Percentiles rank a stretch among this genome's conserved stretches.
phyloP scores from a whole-genome alignment of 2,888 invertebrate species.

The Leucania comma region DNA sequence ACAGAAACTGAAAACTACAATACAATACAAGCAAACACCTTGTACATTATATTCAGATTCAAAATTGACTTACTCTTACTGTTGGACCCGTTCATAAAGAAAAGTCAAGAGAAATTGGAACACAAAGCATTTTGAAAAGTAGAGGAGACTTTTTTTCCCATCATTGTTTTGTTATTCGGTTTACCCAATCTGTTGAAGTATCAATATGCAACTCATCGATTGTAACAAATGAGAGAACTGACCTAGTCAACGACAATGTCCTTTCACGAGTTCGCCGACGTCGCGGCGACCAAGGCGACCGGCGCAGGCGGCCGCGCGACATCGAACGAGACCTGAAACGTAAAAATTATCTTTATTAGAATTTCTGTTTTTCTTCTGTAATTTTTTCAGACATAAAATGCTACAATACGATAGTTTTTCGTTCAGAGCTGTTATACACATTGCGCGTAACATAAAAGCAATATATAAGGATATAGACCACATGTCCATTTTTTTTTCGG shows the following conservation, averaged over 20 bases:
- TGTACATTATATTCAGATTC: not conserved
- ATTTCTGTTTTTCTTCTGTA: not conserved
- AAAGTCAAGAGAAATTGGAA: too few relatives aligned
- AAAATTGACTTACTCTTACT: too few relatives aligned
- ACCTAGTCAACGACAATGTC: conserved; percentile 85
- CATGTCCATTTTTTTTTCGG: too few relatives aligned
- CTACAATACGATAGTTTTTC: not conserved
- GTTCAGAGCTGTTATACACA: not conserved
- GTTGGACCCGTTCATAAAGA: too few relatives aligned
- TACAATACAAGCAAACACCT: not conserved
- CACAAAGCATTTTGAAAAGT: too few relatives aligned
- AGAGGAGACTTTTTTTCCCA: too few relatives aligned
- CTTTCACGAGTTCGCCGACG: conserved; percentile 84
- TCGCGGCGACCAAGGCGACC: conserved; percentile 86
- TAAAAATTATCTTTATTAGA: conserved; percentile 9
- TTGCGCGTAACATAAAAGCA: conserved; percentile 8
- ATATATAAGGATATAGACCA: not conserved
- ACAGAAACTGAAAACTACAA: not conserved
- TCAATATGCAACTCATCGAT: not conserved
- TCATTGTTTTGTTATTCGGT: too few relatives aligned
- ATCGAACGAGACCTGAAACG: conserved; percentile 91
- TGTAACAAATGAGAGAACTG: conserved; percentile 35
- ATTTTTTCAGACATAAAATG: not conserved
- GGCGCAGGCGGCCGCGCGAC: conserved; percentile 90
- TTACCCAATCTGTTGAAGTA: not conserved